phyloP scores from a whole-genome alignment of 2,113 vertebrate species.

The Oryzias melastigma region DNA sequence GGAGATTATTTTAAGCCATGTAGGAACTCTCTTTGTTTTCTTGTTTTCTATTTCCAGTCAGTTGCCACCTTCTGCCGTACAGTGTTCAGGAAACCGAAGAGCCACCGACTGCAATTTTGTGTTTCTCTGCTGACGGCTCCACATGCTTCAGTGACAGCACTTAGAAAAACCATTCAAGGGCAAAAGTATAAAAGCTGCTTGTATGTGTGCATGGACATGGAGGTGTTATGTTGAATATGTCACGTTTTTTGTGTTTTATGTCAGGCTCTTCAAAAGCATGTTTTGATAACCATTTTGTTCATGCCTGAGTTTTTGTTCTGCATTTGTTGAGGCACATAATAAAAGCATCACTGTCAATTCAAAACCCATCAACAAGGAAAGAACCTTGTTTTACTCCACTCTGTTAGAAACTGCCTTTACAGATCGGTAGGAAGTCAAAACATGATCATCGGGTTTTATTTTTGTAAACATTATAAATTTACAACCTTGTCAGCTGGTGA shows the following conservation, averaged over 20 bases:
- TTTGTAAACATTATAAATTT: background rate
- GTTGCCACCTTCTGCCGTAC: conserved; percentile 12
- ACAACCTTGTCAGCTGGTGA: background rate
- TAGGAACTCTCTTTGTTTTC: conserved; percentile 9
- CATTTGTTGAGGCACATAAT: background rate
- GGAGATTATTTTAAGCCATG: background rate
- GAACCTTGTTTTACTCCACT: conserved; percentile 10
- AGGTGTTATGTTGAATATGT: conserved; percentile 5
- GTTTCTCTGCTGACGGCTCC: conserved; percentile 32
- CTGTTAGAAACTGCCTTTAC: conserved; percentile 10
- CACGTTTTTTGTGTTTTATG: background rate
- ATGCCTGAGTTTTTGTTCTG: background rate
- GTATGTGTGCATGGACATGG: conserved; percentile 1
- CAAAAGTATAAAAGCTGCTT: conserved; percentile 15
- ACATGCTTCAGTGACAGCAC: conserved; percentile 20
- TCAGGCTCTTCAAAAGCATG: background rate
- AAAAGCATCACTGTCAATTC: conserved; percentile 5
- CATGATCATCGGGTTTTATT: background rate
- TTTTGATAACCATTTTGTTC: background rate
- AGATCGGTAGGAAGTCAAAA: conserved; percentile 25
- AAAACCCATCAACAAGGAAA: conserved; percentile 29
- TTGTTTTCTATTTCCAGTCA: conserved; percentile 16
- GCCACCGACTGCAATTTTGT: conserved; percentile 8
- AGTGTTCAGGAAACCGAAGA: background rate
- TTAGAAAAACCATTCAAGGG: conserved; percentile 21